Evolutionary conservation across 2,888 invertebrate genomes (phyloP).

Genomic region (Altica lythri): DNA sequence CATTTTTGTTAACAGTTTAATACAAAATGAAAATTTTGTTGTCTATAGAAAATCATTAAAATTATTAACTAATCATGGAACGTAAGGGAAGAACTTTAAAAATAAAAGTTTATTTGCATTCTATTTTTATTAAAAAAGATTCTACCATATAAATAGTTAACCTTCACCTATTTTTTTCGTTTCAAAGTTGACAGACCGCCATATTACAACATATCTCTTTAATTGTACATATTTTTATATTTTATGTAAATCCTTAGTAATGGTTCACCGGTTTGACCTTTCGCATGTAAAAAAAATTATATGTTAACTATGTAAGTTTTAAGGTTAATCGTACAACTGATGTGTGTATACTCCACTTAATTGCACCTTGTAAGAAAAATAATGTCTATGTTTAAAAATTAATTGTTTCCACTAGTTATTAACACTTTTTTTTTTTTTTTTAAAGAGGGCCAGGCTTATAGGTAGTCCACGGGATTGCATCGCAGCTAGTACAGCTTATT

Average conservation of each 20-base stretch:
- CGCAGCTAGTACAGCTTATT: too few species aligned
- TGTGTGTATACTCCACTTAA: neutral
- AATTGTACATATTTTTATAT: slow-evolving; percentile 17
- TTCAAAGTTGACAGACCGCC: slow-evolving; percentile 7
- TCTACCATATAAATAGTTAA: neutral
- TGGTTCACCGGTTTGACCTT: slow-evolving; percentile 21
- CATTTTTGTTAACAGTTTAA: too few species aligned
- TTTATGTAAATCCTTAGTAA: slow-evolving; percentile 23
- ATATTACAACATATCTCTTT: slow-evolving; percentile 8
- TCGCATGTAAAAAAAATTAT: slow-evolving; percentile 16
- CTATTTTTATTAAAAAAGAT: too few species aligned
- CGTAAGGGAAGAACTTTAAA: neutral
- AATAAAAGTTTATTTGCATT: neutral
- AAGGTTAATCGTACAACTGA: slow-evolving; percentile 11
- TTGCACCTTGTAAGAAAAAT: too few species aligned
- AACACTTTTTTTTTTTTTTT: too few species aligned
- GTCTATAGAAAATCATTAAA: too few species aligned
- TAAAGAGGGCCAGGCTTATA: too few species aligned
- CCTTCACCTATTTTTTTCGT: slow-evolving; percentile 11
- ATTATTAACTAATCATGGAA: neutral
- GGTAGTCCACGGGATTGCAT: too few species aligned
- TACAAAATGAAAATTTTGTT: too few species aligned
- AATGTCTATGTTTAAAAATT: too few species aligned
- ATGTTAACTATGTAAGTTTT: neutral
- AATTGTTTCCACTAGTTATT: too few species aligned